These are phyloP conservation scores for Zygaena filipendulae DNA, from an alignment of 2,888 invertebrate species.

Conservation along the genomic window DNA sequence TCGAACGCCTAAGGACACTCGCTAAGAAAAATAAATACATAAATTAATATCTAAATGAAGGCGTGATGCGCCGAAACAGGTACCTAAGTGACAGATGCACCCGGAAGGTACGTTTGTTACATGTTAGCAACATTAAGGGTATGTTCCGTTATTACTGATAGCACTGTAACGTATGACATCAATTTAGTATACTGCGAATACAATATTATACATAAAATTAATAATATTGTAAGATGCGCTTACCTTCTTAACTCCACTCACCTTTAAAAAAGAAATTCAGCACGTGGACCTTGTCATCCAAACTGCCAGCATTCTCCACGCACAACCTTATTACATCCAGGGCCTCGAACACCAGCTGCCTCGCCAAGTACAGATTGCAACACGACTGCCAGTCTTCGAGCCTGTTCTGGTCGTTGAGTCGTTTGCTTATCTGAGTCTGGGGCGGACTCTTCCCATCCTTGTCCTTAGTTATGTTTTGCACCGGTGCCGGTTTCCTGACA, in stretches of 20 bases:
- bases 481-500: slow-evolving; percentile 65
- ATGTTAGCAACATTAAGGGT: no score
- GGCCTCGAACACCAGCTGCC: slow-evolving; percentile 74
- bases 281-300: slow-evolving; percentile 48
- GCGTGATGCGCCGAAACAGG: no score
- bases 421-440: slow-evolving; percentile 11
- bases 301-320: slow-evolving; percentile 41
- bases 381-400: slow-evolving; percentile 61
- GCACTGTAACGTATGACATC: no score
- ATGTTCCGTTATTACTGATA: no score
- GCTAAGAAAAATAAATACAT: no score
- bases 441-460: slow-evolving; percentile 21
- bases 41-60: no score
- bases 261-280: slow-evolving; percentile 73
- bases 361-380: slow-evolving; percentile 71
- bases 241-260: slow-evolving; percentile 33
- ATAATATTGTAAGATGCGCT: no score
- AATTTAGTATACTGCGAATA: no score
- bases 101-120: no score
- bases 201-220: no score
- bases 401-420: slow-evolving; percentile 36
- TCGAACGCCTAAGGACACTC: no score
- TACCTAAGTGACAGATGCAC: no score
- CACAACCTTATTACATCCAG: slow-evolving; percentile 71
- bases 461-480: slow-evolving; percentile 49